Evolutionary conservation across 2,797 vertebrate species (phyloP), one percentile per base, ranked within the genome.

Genomic region (Chelon labrosus): DNA sequence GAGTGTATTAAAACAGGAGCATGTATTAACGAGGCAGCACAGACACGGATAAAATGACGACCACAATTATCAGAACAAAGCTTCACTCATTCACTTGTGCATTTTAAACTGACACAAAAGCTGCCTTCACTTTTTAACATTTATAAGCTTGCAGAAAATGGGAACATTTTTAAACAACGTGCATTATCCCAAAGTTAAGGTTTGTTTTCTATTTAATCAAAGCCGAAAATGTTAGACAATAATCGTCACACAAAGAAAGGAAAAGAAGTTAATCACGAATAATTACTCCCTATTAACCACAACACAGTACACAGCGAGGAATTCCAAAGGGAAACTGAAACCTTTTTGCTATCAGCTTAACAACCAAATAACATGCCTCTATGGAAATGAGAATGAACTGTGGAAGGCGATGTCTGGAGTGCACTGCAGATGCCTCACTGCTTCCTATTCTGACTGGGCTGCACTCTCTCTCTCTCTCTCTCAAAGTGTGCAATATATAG

Each of bases 401-500:
- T 66, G 73, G 59, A 84, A 74, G 67, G 82, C 73, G 22, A 77
- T 59, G 73, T 82, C 75, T 75, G 83, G 77, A 50, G 67, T 47
- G 77, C 78, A 41, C 62, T 46, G 22, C 80, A 73, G 50, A 73
- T 69, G 76, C 67, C 85, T 84, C 82, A 65, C 59, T 77, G 77
- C 64, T 92, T 47, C 31, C 9, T 3, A 53, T 60, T 27, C 72
- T 9, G 13, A 86, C 92, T 92, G 87, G 78, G 90, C 86, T 70
- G 70, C 85, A 85, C 91, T 91, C 88, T 88, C 31, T 35, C 83
- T 89, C 87, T 88, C 91, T 91, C 88, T 88, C 31, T 35, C 83
- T 88, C 66, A 88, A 84, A 70, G 67, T 71, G 62, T 79, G 90
- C 90, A 95, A 85, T 90, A 94, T 93, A 79, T 71, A 14, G 80